Conservation (phyloP, 2,888 invertebrate genomes). For the Spodoptera littoralis region DNA sequence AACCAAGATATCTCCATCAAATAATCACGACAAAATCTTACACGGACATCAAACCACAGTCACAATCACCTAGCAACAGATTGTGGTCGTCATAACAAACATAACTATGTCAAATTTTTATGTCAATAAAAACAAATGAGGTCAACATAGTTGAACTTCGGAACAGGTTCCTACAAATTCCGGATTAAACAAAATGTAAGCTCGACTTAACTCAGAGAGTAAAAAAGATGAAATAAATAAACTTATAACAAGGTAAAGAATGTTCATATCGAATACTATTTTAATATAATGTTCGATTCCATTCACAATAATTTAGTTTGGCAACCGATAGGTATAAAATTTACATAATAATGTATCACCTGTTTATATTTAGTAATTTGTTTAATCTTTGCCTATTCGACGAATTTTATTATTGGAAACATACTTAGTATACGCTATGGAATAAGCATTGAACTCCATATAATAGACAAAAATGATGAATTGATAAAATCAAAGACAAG, state of each 20-base stretch:
- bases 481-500: too few relatives aligned
- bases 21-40: too few relatives aligned
- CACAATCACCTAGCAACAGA: too few relatives aligned
- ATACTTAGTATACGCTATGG: constrained; percentile 43
- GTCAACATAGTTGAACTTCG: constrained; percentile 19
- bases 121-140: constrained; percentile 33
- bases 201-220: constrained; percentile 4
- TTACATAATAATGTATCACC: constrained; percentile 60
- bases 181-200: constrained; percentile 21
- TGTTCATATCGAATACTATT: constrained; percentile 34
- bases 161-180: constrained; percentile 17
- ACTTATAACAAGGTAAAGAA: constrained; percentile 32
- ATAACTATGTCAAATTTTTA: constrained; percentile 21
- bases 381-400: constrained; percentile 71
- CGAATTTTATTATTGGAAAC: constrained; percentile 30
- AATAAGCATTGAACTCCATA: too few relatives aligned
- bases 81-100: not conserved
- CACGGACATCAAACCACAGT: too few relatives aligned
- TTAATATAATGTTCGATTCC: constrained; percentile 32
- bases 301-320: constrained; percentile 62
- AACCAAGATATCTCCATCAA: too few relatives aligned
- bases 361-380: constrained; percentile 61
- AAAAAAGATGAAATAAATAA: constrained; percentile 33
- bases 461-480: too few relatives aligned
- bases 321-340: constrained; percentile 55